phyloP scores from a whole-genome alignment of 2,888 invertebrate genomes.

The Dinocampus coccinellae region DNA sequence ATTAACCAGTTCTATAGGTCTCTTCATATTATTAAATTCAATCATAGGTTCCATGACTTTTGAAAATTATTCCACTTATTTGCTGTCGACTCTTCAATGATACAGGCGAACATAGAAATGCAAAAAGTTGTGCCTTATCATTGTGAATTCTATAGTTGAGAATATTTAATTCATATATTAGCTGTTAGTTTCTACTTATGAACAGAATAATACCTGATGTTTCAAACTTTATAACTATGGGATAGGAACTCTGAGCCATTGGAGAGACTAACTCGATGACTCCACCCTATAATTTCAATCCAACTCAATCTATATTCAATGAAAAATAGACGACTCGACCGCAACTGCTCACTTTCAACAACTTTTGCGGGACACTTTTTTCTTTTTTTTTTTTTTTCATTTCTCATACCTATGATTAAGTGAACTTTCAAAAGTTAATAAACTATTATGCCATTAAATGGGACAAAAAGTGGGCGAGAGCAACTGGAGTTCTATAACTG shows the following conservation, averaged over 20 bases:
- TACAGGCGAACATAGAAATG: not conserved
- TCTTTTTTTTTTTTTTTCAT: too few relatives aligned
- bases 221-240: constrained; percentile 46
- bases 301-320: constrained; percentile 19
- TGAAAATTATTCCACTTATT: constrained; percentile 17
- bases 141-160: not conserved
- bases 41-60: constrained; percentile 17
- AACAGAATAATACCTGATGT: constrained; percentile 44
- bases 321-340: constrained; percentile 8
- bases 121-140: not conserved
- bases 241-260: constrained; percentile 40
- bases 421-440: constrained; percentile 20
- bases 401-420: constrained; percentile 15
- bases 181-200: constrained; percentile 12
- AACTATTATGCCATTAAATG: too few relatives aligned
- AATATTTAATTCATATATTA: constrained; percentile 33
- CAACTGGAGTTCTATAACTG: too few relatives aligned
- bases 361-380: constrained; percentile 18
- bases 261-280: constrained; percentile 16
- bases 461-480: too few relatives aligned
- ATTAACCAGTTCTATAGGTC: constrained; percentile 46
- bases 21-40: constrained; percentile 52
- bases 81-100: not conserved
- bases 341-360: not conserved
- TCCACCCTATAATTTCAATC: constrained; percentile 35